Evolutionary conservation across 2,113 vertebrate species (phyloP).

Genomic region (Melospiza georgiana): DNA sequence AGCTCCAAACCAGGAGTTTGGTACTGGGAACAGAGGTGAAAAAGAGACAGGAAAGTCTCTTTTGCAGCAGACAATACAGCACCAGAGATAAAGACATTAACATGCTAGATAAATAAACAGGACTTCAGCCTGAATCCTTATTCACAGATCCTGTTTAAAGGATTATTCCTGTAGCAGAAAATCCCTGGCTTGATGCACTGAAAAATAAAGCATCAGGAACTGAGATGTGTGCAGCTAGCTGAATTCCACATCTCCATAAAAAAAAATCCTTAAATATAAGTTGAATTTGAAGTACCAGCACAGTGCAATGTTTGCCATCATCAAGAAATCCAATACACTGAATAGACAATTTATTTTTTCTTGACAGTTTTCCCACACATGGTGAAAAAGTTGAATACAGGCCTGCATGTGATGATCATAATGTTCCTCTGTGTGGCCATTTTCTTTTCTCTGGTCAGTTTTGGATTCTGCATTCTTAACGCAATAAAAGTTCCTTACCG

Average conservation of each 20-base stretch:
- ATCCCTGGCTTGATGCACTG: neutral
- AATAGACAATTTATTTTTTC: slow-evolving; percentile 8
- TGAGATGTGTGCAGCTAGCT: neutral
- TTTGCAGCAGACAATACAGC: neutral
- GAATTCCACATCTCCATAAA: neutral
- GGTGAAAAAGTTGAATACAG: slow-evolving; percentile 83
- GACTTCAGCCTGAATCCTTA: neutral
- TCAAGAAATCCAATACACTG: neutral
- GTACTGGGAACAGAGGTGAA: neutral
- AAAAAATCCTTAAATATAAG: neutral
- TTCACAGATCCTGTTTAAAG: neutral
- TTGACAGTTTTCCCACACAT: slow-evolving; percentile 91
- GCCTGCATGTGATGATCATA: slow-evolving; percentile 88
- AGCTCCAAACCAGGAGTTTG: neutral
- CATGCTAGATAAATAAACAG: neutral
- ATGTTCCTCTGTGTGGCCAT: slow-evolving; percentile 87
- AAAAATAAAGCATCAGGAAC: neutral
- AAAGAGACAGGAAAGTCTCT: neutral
- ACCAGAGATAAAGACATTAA: neutral
- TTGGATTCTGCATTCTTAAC: slow-evolving; percentile 93
- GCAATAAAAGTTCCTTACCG: slow-evolving; percentile 90
- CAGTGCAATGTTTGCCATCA: neutral
- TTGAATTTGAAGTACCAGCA: neutral
- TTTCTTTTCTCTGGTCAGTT: slow-evolving; percentile 87
- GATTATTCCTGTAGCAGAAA: neutral